Conservation (phyloP, 2,797 vertebrate species). For the Poeciliopsis presidionis region DNA sequence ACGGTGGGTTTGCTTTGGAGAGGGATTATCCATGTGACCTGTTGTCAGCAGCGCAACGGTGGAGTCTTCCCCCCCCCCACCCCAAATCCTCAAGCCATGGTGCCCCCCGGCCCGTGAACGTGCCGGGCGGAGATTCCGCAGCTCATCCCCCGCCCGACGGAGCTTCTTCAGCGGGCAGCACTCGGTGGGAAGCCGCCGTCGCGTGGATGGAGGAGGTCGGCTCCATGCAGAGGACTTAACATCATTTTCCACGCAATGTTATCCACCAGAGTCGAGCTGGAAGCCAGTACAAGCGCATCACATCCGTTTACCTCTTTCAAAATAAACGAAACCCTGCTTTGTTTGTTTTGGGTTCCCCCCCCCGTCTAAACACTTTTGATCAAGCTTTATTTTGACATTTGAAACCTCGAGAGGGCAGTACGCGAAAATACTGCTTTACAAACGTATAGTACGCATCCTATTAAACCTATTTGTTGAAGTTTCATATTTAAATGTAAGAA, state of each 20-base stretch:
- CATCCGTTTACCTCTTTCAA: conserved; percentile 48
- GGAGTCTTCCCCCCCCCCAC: conserved; percentile 50
- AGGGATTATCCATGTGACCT: conserved; percentile 75
- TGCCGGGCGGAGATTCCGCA: conserved; percentile 51
- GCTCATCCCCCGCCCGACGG: conserved; percentile 24
- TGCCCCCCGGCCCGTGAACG: conserved; percentile 22
- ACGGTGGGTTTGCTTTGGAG: conserved; percentile 11
- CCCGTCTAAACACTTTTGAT: not conserved
- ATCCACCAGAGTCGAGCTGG: conserved; percentile 25
- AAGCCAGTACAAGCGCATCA: not conserved
- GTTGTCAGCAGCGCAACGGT: conserved; percentile 63
- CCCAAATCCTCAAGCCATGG: conserved; percentile 70
- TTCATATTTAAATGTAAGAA: not conserved
- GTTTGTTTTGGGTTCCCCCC: not conserved
- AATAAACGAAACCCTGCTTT: conserved; percentile 39
- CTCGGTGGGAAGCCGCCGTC: conserved; percentile 15
- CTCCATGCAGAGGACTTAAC: conserved; percentile 50
- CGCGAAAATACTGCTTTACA: not conserved
- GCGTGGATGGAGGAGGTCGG: conserved; percentile 40
- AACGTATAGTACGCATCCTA: not conserved
- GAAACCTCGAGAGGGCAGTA: not conserved
- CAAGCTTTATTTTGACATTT: not conserved
- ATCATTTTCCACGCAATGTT: conserved; percentile 57
- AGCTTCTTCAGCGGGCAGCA: conserved; percentile 17
- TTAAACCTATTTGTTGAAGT: not conserved